Evolutionary conservation across 2,113 vertebrate genomes (phyloP).

Genomic region (Lagopus leucura): DNA sequence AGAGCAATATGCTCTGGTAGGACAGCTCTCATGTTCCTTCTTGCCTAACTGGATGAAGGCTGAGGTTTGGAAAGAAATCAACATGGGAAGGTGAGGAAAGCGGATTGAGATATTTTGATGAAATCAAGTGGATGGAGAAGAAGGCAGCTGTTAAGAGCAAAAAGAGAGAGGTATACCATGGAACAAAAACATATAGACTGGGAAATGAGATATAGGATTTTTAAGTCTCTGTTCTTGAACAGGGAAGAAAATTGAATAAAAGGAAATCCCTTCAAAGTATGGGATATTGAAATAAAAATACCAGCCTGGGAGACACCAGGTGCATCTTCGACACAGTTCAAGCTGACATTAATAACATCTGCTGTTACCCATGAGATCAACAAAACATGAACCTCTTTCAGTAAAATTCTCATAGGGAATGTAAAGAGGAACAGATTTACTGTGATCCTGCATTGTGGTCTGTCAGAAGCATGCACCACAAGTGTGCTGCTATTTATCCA

Average conservation of each 20-base stretch:
- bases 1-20: background rate
- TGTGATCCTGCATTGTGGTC: background rate
- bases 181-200: accelerated
- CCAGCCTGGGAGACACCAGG: background rate
- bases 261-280: background rate
- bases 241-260: background rate
- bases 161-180: accelerated
- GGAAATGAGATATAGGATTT: background rate
- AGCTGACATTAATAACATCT: background rate
- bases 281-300: background rate
- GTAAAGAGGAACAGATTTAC: background rate
- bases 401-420: background rate
- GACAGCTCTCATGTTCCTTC: background rate
- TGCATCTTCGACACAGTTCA: background rate
- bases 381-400: background rate
- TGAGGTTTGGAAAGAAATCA: background rate
- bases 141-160: accelerated
- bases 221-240: background rate
- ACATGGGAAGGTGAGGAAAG: accelerated
- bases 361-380: accelerated
- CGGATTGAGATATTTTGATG: background rate
- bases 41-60: background rate
- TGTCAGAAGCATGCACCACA: background rate
- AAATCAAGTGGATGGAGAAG: background rate
- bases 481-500: background rate